Evolutionary conservation across 2,888 invertebrate species (phyloP).

Genomic region (Drosophila cognata): DNA sequence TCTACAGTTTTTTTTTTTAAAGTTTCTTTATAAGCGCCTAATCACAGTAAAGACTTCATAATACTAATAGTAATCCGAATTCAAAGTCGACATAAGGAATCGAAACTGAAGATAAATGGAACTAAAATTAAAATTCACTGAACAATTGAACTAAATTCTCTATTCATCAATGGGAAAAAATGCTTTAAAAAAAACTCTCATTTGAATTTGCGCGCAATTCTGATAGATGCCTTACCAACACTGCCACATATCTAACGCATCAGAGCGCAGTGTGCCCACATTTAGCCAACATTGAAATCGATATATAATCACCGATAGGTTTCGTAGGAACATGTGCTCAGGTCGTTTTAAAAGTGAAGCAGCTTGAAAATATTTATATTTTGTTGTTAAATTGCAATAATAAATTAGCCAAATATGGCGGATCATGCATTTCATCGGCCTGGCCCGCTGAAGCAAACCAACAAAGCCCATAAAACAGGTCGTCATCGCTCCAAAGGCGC

Average conservation of each 20-base stretch:
- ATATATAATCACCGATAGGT: conserved; percentile 14
- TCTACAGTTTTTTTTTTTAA: neutral
- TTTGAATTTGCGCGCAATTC: conserved; percentile 8
- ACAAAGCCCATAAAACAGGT: conserved; percentile 96
- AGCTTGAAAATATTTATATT: conserved; percentile 23
- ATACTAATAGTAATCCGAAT: neutral
- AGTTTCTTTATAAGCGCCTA: no score
- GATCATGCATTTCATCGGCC: conserved; percentile 89
- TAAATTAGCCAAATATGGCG: conserved; percentile 64
- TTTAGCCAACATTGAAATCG: neutral
- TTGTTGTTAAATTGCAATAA: neutral
- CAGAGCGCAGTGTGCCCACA: conserved; percentile 16
- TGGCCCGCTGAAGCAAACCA: conserved; percentile 95
- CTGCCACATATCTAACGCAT: neutral
- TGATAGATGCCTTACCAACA: neutral
- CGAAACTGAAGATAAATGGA: neutral
- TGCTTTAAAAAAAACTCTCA: neutral
- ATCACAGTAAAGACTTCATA: neutral
- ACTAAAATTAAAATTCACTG: neutral
- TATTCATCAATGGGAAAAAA: neutral
- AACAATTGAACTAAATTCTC: neutral
- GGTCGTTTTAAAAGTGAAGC: conserved; percentile 25
- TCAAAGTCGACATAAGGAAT: neutral
- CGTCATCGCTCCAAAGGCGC: conserved; percentile 96
- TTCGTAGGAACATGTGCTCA: conserved; percentile 51